Base-by-base conservation (phyloP, 2,888 invertebrate species). In the Girardia tigrina region DNA sequence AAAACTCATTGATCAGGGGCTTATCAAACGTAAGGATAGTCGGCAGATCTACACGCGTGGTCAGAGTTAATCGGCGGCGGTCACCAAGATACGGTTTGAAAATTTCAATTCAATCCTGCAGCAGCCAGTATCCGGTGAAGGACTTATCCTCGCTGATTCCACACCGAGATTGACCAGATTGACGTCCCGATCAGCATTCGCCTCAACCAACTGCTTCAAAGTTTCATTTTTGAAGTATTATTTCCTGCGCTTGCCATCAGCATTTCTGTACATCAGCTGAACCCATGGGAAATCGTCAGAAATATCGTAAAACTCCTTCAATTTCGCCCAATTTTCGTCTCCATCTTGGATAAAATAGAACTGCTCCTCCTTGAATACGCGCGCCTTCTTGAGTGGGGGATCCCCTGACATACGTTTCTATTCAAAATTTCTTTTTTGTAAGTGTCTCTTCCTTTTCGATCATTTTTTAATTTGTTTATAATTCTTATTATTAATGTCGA, bases 101-200 rank as follows among this genome's bases (percentile, higher is more conserved):
- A 14, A 76, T 23, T n/a, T 70, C 71, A 12, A 77, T 27, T n/a
- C 77, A 76, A 16, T 76, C 77, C 71, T 76, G 77, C 29, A 75
- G 23, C 16, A 77, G 12, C 20, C 77, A 69, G 56, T 76, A 76
- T n/a, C 77, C 77, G n/a, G 12, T 23, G 69, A 29, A 76, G 20
- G 27, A 28, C n/a, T 28, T 26, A 36, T 76, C 77, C 27, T 76
- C 77, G 28, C 29, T 77, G 26, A 77, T 28, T 0, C 28, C 28
- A 97, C 91, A 0, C 98, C 98, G 0, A 94, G 93, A 81, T 98
- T 98, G 76, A 98, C 94, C 78, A 98, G 90, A 83, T 93, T 93
- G 16, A 94, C 88, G 78, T 85, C 87, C 16, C 87, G 84, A 79
- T 95, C 95, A 75, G 86, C 2, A 36, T 36, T 73, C 73, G 73